Conservation (phyloP, 92 coral and sea anemone species). For the Nematostella vectensis region DNA sequence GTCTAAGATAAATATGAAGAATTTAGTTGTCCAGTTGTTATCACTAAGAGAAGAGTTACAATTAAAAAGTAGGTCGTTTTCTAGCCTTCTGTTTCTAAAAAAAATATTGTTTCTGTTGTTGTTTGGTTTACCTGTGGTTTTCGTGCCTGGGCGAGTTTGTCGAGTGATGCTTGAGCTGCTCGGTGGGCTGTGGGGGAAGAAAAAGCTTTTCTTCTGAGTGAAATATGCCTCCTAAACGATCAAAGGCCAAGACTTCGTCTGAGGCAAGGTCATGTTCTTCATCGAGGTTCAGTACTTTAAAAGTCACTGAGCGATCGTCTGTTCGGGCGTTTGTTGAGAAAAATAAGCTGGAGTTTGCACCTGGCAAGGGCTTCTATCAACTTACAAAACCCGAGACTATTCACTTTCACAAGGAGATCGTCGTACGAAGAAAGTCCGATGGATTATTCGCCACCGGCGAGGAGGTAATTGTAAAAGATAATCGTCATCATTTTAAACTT, state of each 20-base stretch:
- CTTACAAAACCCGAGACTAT: conserved; percentile 90
- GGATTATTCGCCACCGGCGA: conserved; percentile 70
- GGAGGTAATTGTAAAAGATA: conserved; percentile 36
- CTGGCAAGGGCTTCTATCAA: conserved; percentile 88
- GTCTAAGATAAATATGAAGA: no score
- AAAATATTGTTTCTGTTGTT: no score
- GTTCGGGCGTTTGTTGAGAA: conserved; percentile 73
- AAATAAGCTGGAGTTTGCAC: conserved; percentile 71
- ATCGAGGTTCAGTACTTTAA: conserved; percentile 64
- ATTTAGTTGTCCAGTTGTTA: no score
- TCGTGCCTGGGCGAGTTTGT: no score
- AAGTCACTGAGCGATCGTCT: conserved; percentile 51
- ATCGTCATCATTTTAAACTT: neutral
- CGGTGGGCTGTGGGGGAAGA: no score
- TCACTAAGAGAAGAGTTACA: no score
- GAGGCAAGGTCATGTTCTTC: conserved; percentile 39
- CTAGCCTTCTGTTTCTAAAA: no score
- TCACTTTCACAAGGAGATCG: conserved; percentile 83
- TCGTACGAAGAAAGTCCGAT: conserved; percentile 73
- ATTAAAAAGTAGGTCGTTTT: no score
- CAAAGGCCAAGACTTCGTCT: conserved; percentile 31
- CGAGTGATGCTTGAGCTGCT: no score
- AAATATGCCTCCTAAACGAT: conserved; percentile 63
- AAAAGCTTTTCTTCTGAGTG: neutral
- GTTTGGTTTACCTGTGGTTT: no score